Evolutionary conservation across 1,140 invertebrate genomes (phyloP), one percentile per base, ranked within the genome.

Genomic region (Hesperophylax magnus): DNA sequence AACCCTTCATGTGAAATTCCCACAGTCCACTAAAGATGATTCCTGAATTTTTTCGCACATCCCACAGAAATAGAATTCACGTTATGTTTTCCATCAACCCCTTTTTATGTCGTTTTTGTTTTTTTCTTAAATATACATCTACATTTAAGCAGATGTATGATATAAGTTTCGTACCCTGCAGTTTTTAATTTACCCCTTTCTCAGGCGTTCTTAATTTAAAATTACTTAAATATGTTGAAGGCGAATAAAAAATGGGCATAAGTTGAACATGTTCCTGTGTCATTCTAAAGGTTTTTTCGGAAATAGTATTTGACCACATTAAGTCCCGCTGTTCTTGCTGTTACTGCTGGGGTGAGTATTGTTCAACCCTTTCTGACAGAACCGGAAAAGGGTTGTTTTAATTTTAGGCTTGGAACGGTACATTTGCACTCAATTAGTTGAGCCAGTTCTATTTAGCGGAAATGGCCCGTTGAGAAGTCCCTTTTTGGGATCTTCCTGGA

Each of bases 161-260:
- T 34, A 18, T 9, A 20, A 17, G 2, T 75, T 31, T 17, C 24
- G 31, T 17, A 31, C 60, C 77, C 77, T 54, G 63, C 17, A 20
- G 77, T 54, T 58, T 67, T 27, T 20, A 58, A 77, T 53, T 52
- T 65, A 78, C 77, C 77, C 77, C 61, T 78, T 78, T 78, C 60
- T 52, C 52, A 9, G 27, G 60, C 77, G 77, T 63, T 65, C 22
- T 47, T 67, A 78, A 78, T 78, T 60, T 78, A 53, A 78, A 78
- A 78, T 78, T 78, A 78, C 60, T 15, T 61, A 78, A 78, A 78
- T 39, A 63, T 39, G 60, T 20, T 56, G 61, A 65, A 67, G 61
- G 54, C 17, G 47, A 14, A 6, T 34, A 75, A 75, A 58, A 75
- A 75, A 75, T 14, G 20, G n/a, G 6, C 52, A 24, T 56, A 15